A percentile compares a stretch with the other conserved stretches of the same genome.
Conservation (phyloP, 2,113 vertebrate species). For the Corapipo altera region DNA sequence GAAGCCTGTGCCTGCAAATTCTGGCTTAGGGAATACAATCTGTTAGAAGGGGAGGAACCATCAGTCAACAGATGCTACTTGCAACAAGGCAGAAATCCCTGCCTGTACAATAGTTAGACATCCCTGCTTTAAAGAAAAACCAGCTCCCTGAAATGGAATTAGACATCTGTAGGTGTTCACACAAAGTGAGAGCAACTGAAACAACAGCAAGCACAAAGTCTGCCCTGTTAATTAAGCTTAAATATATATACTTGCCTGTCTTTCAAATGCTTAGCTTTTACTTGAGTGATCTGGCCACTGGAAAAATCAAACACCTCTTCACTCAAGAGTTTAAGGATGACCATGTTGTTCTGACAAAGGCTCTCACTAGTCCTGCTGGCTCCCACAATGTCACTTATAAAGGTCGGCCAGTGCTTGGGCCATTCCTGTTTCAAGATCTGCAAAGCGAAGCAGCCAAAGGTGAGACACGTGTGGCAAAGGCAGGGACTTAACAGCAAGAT, state of each 20-base stretch:
- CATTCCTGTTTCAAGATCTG: constrained; percentile 99
- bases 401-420: constrained; percentile 99
- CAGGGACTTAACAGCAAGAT: fast-evolving
- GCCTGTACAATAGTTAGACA: background rate
- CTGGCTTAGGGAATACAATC: background rate
- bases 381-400: constrained; percentile 98
- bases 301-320: constrained; percentile 99
- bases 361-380: constrained; percentile 97
- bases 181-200: background rate
- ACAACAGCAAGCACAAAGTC: background rate
- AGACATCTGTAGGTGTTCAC: background rate
- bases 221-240: background rate
- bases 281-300: constrained; percentile 98
- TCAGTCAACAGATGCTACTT: background rate
- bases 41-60: background rate
- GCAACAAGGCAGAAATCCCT: background rate
- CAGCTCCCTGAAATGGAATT: background rate
- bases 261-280: constrained; percentile 98
- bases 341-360: constrained; percentile 99
- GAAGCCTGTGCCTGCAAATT: background rate
- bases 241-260: constrained; percentile 85
- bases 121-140: background rate
- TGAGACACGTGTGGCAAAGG: background rate
- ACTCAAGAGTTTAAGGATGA: constrained; percentile 95
- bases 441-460: background rate